Percentiles rank a stretch among this genome's conserved stretches.
phyloP scores from a whole-genome alignment of 2,113 vertebrate genomes.

The Protomyctophum bolini region DNA sequence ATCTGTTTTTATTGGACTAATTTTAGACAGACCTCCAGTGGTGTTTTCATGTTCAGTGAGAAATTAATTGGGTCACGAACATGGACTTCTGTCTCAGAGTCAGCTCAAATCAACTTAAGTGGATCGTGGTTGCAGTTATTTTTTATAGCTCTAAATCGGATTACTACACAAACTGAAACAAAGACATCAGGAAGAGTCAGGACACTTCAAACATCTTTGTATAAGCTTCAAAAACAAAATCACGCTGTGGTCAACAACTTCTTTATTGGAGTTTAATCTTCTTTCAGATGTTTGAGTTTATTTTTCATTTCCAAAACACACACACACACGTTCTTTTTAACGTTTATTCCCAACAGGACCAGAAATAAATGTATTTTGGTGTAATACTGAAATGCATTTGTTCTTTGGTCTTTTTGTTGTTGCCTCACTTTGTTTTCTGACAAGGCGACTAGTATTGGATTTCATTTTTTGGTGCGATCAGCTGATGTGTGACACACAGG shows the following conservation, averaged over 20 bases:
- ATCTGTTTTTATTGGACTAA: constrained; percentile 34
- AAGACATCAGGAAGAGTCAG: background rate
- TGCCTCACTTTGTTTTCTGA: no score
- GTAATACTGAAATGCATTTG: no score
- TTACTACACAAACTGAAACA: constrained; percentile 2
- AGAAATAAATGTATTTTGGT: no score
- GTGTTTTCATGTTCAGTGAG: background rate
- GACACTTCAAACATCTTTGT: background rate
- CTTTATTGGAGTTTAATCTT: background rate
- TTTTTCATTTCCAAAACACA: constrained; percentile 19
- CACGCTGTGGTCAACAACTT: background rate
- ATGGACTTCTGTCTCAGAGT: constrained; percentile 8
- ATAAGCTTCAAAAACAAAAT: background rate
- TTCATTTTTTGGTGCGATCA: no score
- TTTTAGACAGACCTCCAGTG: background rate
- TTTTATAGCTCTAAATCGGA: background rate
- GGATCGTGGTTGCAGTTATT: background rate
- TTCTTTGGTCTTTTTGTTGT: no score
- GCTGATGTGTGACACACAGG: no score
- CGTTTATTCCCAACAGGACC: no score
- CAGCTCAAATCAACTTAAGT: background rate
- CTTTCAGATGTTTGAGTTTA: constrained; percentile 32
- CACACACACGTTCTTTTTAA: background rate
- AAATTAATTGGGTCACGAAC: background rate
- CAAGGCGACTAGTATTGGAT: no score